These are phyloP conservation scores for Leiothrix lutea DNA, from an alignment of 2,113 vertebrate species.

Conservation along the genomic window DNA sequence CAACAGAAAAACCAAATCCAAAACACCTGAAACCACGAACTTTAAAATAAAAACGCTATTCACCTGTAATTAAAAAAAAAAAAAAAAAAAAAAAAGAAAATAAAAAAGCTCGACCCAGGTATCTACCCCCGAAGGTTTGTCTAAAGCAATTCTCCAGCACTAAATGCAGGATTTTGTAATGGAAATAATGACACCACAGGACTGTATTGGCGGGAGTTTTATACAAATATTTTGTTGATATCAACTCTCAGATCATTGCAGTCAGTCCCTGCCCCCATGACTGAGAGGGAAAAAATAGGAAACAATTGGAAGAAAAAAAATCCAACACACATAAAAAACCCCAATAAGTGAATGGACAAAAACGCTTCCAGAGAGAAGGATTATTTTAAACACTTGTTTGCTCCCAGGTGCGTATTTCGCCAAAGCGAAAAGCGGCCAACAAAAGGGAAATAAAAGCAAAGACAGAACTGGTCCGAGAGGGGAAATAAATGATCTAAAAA, in stretches of 20 bases:
- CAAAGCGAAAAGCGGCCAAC: neutral
- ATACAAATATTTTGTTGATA: neutral
- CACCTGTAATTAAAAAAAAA: neutral
- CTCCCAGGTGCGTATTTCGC: neutral
- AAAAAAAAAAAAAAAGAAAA: too few relatives aligned
- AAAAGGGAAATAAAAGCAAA: neutral
- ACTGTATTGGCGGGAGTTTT: neutral
- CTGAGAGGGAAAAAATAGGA: neutral
- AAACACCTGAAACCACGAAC: neutral
- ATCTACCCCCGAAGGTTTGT: neutral
- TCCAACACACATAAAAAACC: rapidly evolving
- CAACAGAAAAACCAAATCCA: neutral
- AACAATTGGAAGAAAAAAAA: neutral
- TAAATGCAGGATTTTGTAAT: neutral
- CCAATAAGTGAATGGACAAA: neutral
- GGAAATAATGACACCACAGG: slow-evolving; percentile 1
- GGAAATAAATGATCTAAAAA: neutral
- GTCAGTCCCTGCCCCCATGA: neutral
- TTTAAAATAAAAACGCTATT: neutral
- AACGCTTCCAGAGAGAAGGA: neutral
- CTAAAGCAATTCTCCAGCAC: neutral
- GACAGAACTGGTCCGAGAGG: neutral
- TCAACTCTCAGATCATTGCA: neutral
- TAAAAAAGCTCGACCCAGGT: neutral
- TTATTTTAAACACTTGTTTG: neutral